Evolutionary conservation across 2,888 invertebrate species (phyloP).

Genomic region (Agonopterix subpropinquella): DNA sequence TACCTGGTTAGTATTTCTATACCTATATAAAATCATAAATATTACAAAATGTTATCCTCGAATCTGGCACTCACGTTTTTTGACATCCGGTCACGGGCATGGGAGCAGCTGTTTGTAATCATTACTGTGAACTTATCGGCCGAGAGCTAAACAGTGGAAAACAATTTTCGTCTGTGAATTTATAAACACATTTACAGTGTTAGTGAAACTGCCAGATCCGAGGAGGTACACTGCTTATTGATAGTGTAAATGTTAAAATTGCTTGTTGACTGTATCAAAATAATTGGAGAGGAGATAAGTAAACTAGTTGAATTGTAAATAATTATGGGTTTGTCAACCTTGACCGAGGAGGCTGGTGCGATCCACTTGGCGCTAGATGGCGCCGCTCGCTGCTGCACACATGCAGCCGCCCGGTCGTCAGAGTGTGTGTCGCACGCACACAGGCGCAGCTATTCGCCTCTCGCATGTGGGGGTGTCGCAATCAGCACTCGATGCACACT

Average conservation of each 20-base stretch:
- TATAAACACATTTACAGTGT: conserved; percentile 49
- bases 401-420: conserved; percentile 26
- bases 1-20: conserved; percentile 61
- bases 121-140: conserved; percentile 53
- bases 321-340: conserved; percentile 67
- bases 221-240: conserved; percentile 10
- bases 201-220: conserved; percentile 15
- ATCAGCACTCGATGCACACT: conserved; percentile 33
- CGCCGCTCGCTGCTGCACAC: conserved; percentile 29
- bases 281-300: conserved; percentile 19
- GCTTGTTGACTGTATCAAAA: neutral
- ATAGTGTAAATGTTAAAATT: conserved; percentile 9
- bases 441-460: conserved; percentile 17
- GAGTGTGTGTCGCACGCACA: conserved; percentile 49
- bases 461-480: conserved; percentile 37
- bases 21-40: no score
- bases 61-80: conserved; percentile 49
- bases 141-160: conserved; percentile 45
- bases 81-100: conserved; percentile 29
- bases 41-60: conserved; percentile 22
- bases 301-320: conserved; percentile 51
- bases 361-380: conserved; percentile 57
- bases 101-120: conserved; percentile 54
- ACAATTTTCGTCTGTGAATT: conserved; percentile 48
- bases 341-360: conserved; percentile 41